phyloP scores from a whole-genome alignment of 2,888 invertebrate species.

The Rhodophaea formosa region DNA sequence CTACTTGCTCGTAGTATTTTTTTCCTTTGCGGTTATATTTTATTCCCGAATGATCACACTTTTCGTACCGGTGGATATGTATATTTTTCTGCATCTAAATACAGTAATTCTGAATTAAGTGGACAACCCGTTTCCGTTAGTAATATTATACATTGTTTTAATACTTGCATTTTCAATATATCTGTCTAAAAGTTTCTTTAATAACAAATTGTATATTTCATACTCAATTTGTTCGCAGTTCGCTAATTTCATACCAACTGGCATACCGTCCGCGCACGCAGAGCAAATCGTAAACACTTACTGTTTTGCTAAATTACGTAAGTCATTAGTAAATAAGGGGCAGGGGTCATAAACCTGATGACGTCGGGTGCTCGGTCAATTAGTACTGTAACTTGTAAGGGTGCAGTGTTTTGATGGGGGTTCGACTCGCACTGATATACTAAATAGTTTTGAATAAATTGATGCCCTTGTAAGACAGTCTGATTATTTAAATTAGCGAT shows the following conservation, averaged over 20 bases:
- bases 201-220: no score
- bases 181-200: no score
- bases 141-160: no score
- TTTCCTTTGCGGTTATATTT: no score
- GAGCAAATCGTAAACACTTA: conserved; percentile 36
- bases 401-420: neutral
- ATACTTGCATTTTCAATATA: no score
- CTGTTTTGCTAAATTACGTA: conserved; percentile 34
- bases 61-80: no score
- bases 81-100: no score
- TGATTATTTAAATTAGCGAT: neutral
- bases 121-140: no score
- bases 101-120: no score
- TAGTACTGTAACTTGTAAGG: conserved; percentile 10
- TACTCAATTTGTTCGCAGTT: neutral
- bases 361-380: conserved; percentile 24
- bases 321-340: conserved; percentile 38
- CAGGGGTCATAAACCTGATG: conserved; percentile 27
- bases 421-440: neutral
- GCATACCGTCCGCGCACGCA: conserved; percentile 32
- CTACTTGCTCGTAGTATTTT: no score
- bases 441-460: neutral
- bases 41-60: no score
- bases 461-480: neutral
- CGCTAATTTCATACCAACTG: conserved; percentile 16